Conservation (phyloP, 2,797 vertebrate genomes). For the Dendrocincla fuliginosa region DNA sequence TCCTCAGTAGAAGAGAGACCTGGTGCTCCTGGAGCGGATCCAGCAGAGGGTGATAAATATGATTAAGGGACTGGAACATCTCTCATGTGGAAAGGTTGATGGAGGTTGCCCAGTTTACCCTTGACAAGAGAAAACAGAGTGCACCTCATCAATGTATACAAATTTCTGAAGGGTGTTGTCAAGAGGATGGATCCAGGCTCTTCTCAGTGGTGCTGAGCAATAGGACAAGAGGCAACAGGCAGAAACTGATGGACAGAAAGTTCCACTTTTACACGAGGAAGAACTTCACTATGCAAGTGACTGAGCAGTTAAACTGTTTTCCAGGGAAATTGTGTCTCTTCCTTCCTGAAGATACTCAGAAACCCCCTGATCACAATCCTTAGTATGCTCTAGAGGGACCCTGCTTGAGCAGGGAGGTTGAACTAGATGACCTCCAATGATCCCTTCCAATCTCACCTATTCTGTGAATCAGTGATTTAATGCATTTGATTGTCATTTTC, state of each 20-base stretch:
- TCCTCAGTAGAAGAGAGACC: not conserved
- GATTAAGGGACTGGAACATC: not conserved
- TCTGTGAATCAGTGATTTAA: not conserved
- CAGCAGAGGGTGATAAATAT: not conserved
- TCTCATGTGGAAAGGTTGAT: not conserved
- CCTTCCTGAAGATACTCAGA: not conserved
- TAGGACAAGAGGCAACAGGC: not conserved
- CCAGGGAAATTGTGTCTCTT: not conserved
- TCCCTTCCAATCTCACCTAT: not conserved
- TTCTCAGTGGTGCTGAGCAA: not conserved
- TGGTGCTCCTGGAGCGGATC: not conserved
- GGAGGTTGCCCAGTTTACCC: not conserved
- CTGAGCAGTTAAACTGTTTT: not conserved
- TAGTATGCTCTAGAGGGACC: not conserved
- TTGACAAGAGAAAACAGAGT: not conserved
- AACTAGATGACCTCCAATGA: not conserved
- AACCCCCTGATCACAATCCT: not conserved
- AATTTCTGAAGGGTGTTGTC: not conserved
- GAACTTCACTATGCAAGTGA: not conserved
- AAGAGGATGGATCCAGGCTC: not conserved
- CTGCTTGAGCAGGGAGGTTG: not conserved
- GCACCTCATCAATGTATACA: rapidly evolving
- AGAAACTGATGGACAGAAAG: rapidly evolving
- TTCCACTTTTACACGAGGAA: too few relatives aligned
- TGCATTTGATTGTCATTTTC: not conserved